Conservation (phyloP, 2,888 invertebrate genomes). For the Drosophila paucipuncta region DNA sequence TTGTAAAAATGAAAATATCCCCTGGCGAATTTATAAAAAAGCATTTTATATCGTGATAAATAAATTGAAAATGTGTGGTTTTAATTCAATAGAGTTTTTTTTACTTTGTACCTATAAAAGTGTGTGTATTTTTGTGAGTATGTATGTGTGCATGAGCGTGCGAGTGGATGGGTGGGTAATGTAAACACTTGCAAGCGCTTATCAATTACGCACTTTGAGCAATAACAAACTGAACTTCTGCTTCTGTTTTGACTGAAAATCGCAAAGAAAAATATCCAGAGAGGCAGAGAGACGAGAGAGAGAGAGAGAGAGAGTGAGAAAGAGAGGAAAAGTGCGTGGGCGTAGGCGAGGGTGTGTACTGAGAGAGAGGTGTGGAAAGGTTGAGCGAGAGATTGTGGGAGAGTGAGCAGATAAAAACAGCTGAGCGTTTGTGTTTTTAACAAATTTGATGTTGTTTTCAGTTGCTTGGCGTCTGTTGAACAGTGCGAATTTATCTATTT, state of each 20-base stretch:
- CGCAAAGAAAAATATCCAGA: background rate
- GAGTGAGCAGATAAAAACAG: conserved; percentile 53
- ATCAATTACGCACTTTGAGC: conserved; percentile 7
- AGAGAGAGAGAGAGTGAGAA: background rate
- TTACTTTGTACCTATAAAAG: background rate
- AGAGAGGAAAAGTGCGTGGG: conserved; percentile 9
- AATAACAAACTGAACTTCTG: conserved; percentile 12
- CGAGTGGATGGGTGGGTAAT: background rate
- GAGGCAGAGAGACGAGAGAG: background rate
- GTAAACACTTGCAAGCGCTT: conserved; percentile 14
- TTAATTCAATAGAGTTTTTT: background rate
- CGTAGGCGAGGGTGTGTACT: background rate
- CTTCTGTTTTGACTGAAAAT: conserved; percentile 2
- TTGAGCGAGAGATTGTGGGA: background rate
- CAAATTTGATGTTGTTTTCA: conserved; percentile 40
- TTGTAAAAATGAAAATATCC: background rate
- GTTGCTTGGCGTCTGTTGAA: conserved; percentile 41
- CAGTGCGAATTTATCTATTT: conserved; percentile 17
- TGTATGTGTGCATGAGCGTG: background rate
- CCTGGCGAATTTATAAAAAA: background rate
- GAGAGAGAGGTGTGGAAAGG: conserved; percentile 6
- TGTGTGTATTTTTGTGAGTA: background rate
- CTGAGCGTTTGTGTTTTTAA: conserved; percentile 39
- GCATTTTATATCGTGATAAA: background rate
- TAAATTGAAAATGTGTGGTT: conserved; percentile 9